Evolutionary conservation across 92 coral and sea anemone genomes (phyloP), one percentile per base, ranked within the genome.

Genomic region (Parazoanthus atlanticus): DNA sequence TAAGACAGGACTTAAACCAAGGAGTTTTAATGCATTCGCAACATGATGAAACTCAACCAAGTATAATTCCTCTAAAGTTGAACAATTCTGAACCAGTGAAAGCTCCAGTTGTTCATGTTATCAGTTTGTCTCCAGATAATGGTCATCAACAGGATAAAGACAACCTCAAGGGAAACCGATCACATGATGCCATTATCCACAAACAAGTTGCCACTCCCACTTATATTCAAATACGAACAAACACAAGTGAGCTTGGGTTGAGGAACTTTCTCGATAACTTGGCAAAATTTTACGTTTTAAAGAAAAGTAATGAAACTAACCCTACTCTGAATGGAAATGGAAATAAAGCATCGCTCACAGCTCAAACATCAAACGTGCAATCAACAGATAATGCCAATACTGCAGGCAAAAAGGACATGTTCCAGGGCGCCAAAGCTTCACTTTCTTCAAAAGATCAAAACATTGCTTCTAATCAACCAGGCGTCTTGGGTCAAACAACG

Each of bases 221-320:
- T 3, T 84, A 13, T 65, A 84, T 84, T 69, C 78, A 84, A 25
- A 84, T 84, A 69, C 87, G 76, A 19, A 84, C 87, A 12, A 84
- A 84, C 61, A 84, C 87, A 0, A 84, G 87, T 69, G 87, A 84
- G 29, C 40, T 84, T 17, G 78, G 43, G 69, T 70, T 84, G 58
- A 84, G 43, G 40, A 70, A 84, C 25, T 84, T 84, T 70, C 33
- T 84, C 17, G 17, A 84, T 34, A 84, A 46, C 64, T 52, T 84
- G 40, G 87, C 87, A 17, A 84, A 84, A 21, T 84, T 84, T 30
- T 84, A 84, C 64, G 40, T 84, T 17, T 67, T 84, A 43, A 84
- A 84, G 66, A 84, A 38, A 70, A 40, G 16, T n/a, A 70, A 84
- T 17, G 40, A 47, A n/a, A 47, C 54, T 74, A 13, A 23, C 16